Evolutionary conservation across 2,888 invertebrate species (phyloP), one percentile per base, ranked within the genome.

Genomic region (Branchellion lobata): DNA sequence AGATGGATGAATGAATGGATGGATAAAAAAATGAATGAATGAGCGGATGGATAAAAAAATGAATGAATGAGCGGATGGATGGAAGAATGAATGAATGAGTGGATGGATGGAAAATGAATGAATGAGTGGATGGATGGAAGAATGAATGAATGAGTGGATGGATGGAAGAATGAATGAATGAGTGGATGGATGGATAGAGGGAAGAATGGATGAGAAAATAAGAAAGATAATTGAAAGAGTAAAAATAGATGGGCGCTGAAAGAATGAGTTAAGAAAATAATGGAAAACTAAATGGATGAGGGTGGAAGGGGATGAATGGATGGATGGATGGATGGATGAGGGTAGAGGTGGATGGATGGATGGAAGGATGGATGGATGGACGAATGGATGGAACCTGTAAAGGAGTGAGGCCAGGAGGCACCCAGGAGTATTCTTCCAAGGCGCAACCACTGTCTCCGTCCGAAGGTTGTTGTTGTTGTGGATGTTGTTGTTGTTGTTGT

Each of bases 361-460:
- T 73, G 73, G 11, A n/a, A 36, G 18, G 40, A 14, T 73, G 73
- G 27, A 27, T 34, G 34, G 40, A 40, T 73, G 73, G 21, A 51
- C 5, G 47, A 53, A 14, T 75, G 53, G 53, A 8, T 24, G 53
- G 21, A 88, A 97, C 97, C 92, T 96, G 96, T 89, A 97, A 96
- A 0, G 97, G 96, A 87, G 96, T 91, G 24, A 97, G 90, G 82
- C 96, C 96, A 1, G 95, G 94, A 57, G 98, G 98, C 82, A 97
- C 94, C 97, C 97, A 98, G 0, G 96, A 95, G 88, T 96, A 97
- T 88, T 98, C 97, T 87, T 98, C 97, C 83, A 98, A 89, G 31
- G 96, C 96, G 87, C 97, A 98, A 14, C 98, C 97, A 79, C 95
- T 95, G 89, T 98, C 98, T 87, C 97, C 96, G 87, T 98, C 98